Percentiles rank a stretch among this genome's conserved stretches.
Conservation (phyloP, 2,888 invertebrate species). For the Scaptomyza cyrtandrae region DNA sequence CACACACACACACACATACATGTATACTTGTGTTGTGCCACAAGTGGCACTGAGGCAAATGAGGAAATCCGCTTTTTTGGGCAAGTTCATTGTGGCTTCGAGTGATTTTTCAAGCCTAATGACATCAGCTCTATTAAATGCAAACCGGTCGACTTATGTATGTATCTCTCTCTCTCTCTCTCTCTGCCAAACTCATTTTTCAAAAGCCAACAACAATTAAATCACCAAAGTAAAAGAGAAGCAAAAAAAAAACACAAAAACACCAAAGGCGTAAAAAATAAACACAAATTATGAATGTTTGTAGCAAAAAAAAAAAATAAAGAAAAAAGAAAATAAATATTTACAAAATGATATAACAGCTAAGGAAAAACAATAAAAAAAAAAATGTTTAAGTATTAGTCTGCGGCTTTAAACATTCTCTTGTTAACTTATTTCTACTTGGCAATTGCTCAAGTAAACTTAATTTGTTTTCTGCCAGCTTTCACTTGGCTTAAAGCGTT, state of each 20-base stretch:
- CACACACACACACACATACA: constrained; percentile 6
- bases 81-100: constrained; percentile 53
- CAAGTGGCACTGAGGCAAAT: constrained; percentile 60
- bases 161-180: neutral
- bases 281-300: constrained; percentile 28
- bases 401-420: constrained; percentile 3
- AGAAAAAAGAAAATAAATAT: constrained; percentile 50
- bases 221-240: constrained; percentile 47
- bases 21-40: constrained; percentile 21
- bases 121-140: constrained; percentile 68
- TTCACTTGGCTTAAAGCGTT: constrained; percentile 43
- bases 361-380: neutral
- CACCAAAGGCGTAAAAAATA: constrained; percentile 11
- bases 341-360: constrained; percentile 62
- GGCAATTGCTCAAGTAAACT: constrained; percentile 27
- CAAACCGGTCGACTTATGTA: constrained; percentile 66
- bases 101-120: constrained; percentile 48
- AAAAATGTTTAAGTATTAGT: constrained; percentile 29
- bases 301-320: constrained; percentile 33
- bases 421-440: constrained; percentile 3
- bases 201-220: constrained; percentile 50
- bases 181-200: constrained; percentile 57
- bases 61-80: constrained; percentile 29
- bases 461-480: constrained; percentile 31
- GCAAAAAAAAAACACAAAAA: constrained; percentile 28